Percentiles rank a stretch among this genome's conserved stretches.
phyloP scores from a whole-genome alignment of 2,113 vertebrate species.

The Lophotis ruficrista region DNA sequence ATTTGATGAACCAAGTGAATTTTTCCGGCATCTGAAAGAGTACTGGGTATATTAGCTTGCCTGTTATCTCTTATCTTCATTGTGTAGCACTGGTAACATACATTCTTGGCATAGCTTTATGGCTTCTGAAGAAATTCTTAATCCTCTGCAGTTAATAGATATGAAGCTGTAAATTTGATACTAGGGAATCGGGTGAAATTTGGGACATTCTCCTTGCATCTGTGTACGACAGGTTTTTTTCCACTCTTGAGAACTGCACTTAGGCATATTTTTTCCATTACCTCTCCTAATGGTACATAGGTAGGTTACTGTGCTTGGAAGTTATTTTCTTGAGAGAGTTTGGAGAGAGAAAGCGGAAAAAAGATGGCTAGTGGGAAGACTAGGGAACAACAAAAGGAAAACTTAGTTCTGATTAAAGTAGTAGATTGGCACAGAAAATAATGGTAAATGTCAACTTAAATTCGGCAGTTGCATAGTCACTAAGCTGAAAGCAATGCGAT shows the following conservation, averaged over 20 bases:
- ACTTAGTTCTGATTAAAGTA: not conserved
- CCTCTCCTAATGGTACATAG: not conserved
- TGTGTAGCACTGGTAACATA: not conserved
- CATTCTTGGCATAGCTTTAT: constrained; percentile 36
- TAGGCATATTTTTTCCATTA: not conserved
- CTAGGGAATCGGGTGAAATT: not conserved
- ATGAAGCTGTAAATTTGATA: not conserved
- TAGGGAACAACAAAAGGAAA: not conserved
- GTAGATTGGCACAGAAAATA: not conserved
- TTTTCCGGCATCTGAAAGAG: constrained; percentile 15
- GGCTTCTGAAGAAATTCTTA: constrained; percentile 35
- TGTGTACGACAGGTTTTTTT: not conserved
- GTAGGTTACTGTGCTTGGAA: not conserved
- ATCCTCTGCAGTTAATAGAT: not conserved
- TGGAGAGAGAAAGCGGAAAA: not conserved
- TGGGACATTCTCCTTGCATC: not conserved
- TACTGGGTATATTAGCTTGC: not conserved
- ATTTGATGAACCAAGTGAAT: constrained; percentile 4
- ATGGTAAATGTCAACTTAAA: not conserved
- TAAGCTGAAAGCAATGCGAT: not conserved
- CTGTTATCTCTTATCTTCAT: constrained; percentile 28
- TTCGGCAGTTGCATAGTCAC: not conserved
- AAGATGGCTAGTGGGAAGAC: not conserved
- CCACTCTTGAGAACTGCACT: not conserved
- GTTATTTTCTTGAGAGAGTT: not conserved